Percentiles rank a stretch among this genome's conserved stretches.
Evolutionary conservation across 2,797 vertebrate genomes (phyloP).

Genomic region (Florisuga fusca): DNA sequence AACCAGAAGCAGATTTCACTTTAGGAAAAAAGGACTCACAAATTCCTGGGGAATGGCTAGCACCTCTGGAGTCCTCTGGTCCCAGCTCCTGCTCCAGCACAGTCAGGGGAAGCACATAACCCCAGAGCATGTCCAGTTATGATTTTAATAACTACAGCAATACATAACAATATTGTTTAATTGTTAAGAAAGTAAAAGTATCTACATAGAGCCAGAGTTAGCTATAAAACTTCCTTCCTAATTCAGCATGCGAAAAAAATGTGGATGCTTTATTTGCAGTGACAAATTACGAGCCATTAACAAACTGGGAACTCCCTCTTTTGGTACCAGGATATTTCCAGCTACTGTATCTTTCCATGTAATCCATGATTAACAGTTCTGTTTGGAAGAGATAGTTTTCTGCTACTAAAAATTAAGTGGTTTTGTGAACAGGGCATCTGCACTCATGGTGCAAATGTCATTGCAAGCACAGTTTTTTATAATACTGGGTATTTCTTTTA

Average conservation of each 20-base stretch:
- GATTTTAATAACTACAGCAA: neutral
- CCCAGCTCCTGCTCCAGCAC: neutral
- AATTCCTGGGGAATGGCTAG: neutral
- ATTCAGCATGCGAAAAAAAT: neutral
- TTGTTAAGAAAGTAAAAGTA: neutral
- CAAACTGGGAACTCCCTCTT: neutral
- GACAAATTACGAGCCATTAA: neutral
- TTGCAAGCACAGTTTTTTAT: neutral
- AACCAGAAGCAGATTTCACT: neutral
- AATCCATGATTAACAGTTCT: neutral
- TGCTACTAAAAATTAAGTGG: neutral
- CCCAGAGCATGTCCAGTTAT: neutral
- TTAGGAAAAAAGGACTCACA: neutral
- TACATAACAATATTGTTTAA: neutral
- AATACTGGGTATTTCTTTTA: neutral
- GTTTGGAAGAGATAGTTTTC: neutral
- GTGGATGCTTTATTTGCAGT: neutral
- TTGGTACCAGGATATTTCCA: neutral
- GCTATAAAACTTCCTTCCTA: neutral
- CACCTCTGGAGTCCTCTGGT: neutral
- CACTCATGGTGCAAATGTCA: neutral
- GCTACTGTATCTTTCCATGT: neutral
- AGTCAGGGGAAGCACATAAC: neutral
- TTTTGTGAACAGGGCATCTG: neutral
- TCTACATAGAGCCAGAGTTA: neutral